These are phyloP conservation scores for Thaumatotibia leucotreta DNA, from an alignment of 1,140 invertebrate species.

Conservation along the genomic window DNA sequence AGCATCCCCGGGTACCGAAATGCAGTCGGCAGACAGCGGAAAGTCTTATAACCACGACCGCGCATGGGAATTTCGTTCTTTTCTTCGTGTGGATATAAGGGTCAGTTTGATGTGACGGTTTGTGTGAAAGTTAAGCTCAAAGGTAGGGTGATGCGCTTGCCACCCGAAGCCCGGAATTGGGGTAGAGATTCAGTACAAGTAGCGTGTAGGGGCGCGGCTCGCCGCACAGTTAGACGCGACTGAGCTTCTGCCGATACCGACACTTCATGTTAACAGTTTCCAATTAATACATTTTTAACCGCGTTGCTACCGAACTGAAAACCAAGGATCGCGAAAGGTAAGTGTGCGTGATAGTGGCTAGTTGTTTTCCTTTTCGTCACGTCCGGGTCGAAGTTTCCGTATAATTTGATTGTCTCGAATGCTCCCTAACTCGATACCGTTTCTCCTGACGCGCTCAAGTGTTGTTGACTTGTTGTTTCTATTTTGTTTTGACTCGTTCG, in stretches of 20 bases:
- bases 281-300: slow-evolving; percentile 37
- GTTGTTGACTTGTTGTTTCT: slow-evolving; percentile 67
- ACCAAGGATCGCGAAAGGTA: slow-evolving; percentile 28
- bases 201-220: slow-evolving; percentile 75
- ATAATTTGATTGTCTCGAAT: slow-evolving; percentile 58
- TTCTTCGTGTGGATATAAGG: slow-evolving; percentile 22
- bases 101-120: slow-evolving; percentile 18
- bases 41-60: slow-evolving; percentile 28
- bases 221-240: slow-evolving; percentile 75
- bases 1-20: slow-evolving; percentile 75
- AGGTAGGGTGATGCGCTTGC: slow-evolving; percentile 30
- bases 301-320: not conserved
- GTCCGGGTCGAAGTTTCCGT: slow-evolving; percentile 26
- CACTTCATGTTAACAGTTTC: slow-evolving; percentile 49
- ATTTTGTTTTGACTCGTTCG: slow-evolving; percentile 51
- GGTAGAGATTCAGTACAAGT: slow-evolving; percentile 76
- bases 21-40: slow-evolving; percentile 56
- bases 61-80: slow-evolving; percentile 25
- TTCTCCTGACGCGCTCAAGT: slow-evolving; percentile 56
- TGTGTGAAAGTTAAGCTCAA: slow-evolving; percentile 30
- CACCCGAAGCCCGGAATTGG: slow-evolving; percentile 73
- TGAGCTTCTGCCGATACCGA: slow-evolving; percentile 65
- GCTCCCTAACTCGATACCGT: slow-evolving; percentile 51
- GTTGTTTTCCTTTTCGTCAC: not conserved
- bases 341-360: slow-evolving; percentile 26